Base-by-base conservation (phyloP, 2,888 invertebrate genomes). In the Empis livida region DNA sequence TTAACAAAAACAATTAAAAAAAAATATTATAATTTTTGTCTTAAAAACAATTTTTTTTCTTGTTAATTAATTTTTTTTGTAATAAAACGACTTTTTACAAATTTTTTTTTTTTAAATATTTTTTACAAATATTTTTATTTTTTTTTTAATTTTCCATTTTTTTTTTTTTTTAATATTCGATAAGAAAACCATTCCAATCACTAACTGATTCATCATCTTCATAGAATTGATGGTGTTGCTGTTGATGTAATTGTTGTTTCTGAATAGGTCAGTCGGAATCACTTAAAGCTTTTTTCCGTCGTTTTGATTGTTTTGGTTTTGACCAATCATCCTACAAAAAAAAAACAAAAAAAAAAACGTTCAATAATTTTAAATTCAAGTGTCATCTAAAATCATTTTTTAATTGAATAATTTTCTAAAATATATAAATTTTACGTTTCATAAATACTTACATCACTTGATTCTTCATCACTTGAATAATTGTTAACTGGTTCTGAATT, bases 291-390 rank as follows among this genome's bases (percentile, higher is more conserved):
- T 88, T 88, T 83, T 90, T 90, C 71, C 92, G 78, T 65, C 90
- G 86, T 71, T 92, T 93, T 53, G 88, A 84, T 71, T 87, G 87
- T 71, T 89, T 89, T 59, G 87, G 87, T 71, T 90, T 90, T 20
- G 88, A 83, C 63, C 90, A 84, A 72, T 90, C 91, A 71, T 93
- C 93, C 65, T 93, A 84, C 81, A 57, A 61, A 39, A 14, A 57
- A 55, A 61, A 62, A 51, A 44, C 43, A n/a, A n/a, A 13, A 43
- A 44, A 39, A 38, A 44, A 43, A 20, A 20, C 6, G 6, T 20
- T 20, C 6, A 20, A 20, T 5, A 20, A 20, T 5, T 20, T 20
- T 20, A 3, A 20, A 20, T 20, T 20, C 20, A n/a, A n/a, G 20
- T 20, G 6, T 20, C 6, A 5, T 20, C 20, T 20, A 20, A n/a